phyloP scores from a whole-genome alignment of 1,140 invertebrate genomes.

The Plectrocnemia conspersa region DNA sequence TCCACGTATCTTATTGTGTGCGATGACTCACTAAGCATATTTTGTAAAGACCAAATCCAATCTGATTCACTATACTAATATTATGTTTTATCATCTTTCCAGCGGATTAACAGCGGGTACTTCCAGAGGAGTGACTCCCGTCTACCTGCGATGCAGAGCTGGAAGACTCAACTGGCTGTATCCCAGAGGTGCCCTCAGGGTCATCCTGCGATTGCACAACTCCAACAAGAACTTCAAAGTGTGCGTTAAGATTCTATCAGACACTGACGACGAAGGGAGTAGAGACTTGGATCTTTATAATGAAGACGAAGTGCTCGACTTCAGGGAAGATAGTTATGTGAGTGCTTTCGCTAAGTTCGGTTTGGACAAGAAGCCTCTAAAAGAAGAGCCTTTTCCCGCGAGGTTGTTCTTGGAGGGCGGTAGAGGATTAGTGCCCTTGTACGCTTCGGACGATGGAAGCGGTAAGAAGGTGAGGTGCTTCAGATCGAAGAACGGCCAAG shows the following conservation, averaged over 20 bases:
- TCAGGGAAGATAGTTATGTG: slow-evolving; percentile 25
- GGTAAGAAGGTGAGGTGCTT: slow-evolving; percentile 60
- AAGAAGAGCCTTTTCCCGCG: slow-evolving; percentile 50
- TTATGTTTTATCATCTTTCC: slow-evolving; percentile 40
- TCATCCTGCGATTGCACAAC: slow-evolving; percentile 59
- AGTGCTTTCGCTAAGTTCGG: slow-evolving; percentile 6
- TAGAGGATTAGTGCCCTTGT: slow-evolving; percentile 58
- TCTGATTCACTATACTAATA: too few relatives aligned
- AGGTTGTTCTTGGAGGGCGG: slow-evolving; percentile 67
- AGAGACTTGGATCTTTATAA: slow-evolving; percentile 33
- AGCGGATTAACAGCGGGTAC: slow-evolving; percentile 51
- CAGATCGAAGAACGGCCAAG: slow-evolving; percentile 60
- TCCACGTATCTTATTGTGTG: too few relatives aligned
- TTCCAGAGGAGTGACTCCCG: slow-evolving; percentile 65
- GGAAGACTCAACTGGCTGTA: slow-evolving; percentile 70
- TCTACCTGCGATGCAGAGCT: slow-evolving; percentile 70
- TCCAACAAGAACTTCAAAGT: slow-evolving; percentile 63
- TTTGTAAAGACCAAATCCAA: too few relatives aligned
- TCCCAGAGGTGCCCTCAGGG: slow-evolving; percentile 66
- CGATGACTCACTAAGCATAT: too few relatives aligned
- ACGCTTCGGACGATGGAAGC: slow-evolving; percentile 58
- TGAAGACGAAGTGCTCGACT: slow-evolving; percentile 32
- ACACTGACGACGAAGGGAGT: slow-evolving; percentile 35
- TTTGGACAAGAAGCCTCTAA: slow-evolving; percentile 14
- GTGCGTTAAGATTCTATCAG: slow-evolving; percentile 57